Percentiles rank a stretch among this genome's conserved stretches.
These are phyloP conservation scores for Pinna nobilis DNA, from an alignment of 1,140 invertebrate genomes.

Conservation along the genomic window DNA sequence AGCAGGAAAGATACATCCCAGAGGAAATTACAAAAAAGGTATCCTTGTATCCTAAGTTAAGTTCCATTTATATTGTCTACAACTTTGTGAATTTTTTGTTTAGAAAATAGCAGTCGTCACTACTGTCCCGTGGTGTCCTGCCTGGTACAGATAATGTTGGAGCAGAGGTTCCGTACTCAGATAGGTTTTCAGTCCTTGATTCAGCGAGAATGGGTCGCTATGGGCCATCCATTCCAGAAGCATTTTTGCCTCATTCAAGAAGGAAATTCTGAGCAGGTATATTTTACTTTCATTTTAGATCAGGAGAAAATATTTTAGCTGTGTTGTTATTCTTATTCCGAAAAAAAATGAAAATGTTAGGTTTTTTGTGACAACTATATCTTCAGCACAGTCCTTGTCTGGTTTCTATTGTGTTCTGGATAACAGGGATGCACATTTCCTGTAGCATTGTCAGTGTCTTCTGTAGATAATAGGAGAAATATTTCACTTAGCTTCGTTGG, in stretches of 20 bases:
- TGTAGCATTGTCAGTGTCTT: no score
- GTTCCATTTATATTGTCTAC: not conserved
- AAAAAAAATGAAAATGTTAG: conserved; percentile 9
- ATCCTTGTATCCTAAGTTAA: no score
- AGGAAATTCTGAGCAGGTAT: conserved; percentile 48
- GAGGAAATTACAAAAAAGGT: no score
- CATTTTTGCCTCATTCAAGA: conserved; percentile 79
- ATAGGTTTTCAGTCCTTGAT: conserved; percentile 93
- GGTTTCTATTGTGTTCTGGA: no score
- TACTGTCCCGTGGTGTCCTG: conserved; percentile 91
- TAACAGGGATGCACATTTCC: no score
- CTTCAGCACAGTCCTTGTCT: no score
- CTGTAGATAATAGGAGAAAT: no score
- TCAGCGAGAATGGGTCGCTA: conserved; percentile 95
- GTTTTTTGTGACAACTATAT: not conserved
- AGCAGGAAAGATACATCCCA: no score
- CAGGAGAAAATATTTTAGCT: no score
- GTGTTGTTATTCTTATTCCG: no score
- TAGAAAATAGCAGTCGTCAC: conserved; percentile 90
- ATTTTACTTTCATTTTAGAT: no score
- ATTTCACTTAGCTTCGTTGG: no score
- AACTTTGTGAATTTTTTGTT: conserved; percentile 55
- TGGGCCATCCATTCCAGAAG: conserved; percentile 91
- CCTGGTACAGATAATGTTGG: conserved; percentile 89
- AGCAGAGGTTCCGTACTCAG: conserved; percentile 88